Conservation (phyloP, 2,797 vertebrate species). For the Premnoplex brunnescens region DNA sequence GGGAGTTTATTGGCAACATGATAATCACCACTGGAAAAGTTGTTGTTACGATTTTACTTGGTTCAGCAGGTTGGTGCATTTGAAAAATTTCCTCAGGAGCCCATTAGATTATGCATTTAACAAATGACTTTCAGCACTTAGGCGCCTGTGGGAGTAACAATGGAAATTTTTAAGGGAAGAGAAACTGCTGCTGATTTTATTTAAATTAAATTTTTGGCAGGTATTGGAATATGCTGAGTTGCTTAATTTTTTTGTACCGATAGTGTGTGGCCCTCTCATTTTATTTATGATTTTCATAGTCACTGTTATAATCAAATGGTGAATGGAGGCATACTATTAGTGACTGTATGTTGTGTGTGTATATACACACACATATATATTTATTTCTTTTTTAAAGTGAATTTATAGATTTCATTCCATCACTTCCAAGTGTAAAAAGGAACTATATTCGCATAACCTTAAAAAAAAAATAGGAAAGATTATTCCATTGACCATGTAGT, state of each 20-base stretch:
- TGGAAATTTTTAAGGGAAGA: constrained; percentile 40
- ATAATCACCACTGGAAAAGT: constrained; percentile 96
- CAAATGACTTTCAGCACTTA: constrained; percentile 28
- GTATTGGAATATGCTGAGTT: not conserved
- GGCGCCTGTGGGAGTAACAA: not conserved
- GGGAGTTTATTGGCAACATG: constrained; percentile 94
- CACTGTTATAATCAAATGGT: not conserved
- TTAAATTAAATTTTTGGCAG: constrained; percentile 54
- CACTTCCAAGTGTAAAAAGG: not conserved
- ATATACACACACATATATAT: not conserved
- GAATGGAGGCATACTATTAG: not conserved
- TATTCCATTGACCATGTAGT: not conserved
- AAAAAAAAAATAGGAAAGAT: not conserved
- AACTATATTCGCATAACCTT: not conserved
- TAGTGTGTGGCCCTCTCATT: not conserved
- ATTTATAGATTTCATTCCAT: not conserved
- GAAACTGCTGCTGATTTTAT: constrained; percentile 53
- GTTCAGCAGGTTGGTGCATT: constrained; percentile 86
- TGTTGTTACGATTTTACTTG: constrained; percentile 93
- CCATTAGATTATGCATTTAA: not conserved
- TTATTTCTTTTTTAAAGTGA: not conserved
- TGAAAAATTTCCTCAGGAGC: constrained; percentile 3
- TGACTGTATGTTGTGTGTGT: not conserved
- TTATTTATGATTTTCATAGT: not conserved
- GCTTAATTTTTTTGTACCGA: not conserved